Evolutionary conservation across 2,888 invertebrate genomes (phyloP).

Genomic region (Oithona nana): DNA sequence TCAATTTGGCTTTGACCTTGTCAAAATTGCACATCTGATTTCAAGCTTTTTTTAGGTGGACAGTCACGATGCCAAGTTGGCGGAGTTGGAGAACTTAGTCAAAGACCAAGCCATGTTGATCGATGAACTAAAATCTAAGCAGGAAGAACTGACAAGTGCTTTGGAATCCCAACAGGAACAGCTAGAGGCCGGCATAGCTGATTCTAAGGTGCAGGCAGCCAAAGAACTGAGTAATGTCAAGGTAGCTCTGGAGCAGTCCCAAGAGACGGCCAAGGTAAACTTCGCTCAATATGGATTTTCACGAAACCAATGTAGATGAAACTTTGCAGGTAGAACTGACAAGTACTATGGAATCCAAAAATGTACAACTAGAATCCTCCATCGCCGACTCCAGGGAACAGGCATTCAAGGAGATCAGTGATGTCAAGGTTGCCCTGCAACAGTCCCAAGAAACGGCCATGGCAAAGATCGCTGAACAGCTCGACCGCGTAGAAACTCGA

Average conservation of each 20-base stretch:
- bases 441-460: not conserved
- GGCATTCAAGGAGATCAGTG: not conserved
- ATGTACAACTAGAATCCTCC: not conserved
- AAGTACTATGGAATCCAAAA: not conserved
- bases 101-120: constrained; percentile 3
- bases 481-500: not conserved
- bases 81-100: constrained; percentile 5
- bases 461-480: not conserved
- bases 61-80: constrained; percentile 11
- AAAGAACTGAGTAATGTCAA: not conserved
- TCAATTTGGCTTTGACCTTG: too few species aligned
- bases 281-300: too few species aligned
- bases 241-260: not conserved
- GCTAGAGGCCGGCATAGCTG: not conserved
- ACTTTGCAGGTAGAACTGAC: constrained; percentile 9
- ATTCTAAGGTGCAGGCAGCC: not conserved
- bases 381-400: not conserved
- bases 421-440: not conserved
- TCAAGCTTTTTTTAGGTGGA: constrained; percentile 4
- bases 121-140: constrained; percentile 8
- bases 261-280: not conserved
- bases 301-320: too few species aligned
- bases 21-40: too few species aligned
- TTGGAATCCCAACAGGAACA: not conserved
- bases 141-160: constrained; percentile 1